Base-by-base conservation (phyloP, 2,797 vertebrate genomes). In the Lindbergichthys nudifrons region DNA sequence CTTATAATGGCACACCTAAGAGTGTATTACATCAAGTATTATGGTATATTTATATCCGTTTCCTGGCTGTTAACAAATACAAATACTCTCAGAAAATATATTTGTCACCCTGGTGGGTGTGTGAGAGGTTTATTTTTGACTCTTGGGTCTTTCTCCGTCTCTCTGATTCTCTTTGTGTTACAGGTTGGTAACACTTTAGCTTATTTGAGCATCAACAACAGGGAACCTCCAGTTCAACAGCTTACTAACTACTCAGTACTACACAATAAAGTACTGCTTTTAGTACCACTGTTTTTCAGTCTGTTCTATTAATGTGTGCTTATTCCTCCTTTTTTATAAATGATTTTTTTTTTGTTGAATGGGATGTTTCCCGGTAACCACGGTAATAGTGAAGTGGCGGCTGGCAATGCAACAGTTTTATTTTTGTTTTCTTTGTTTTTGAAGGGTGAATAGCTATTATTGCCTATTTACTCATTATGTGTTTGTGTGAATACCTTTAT, bases 401-500 rank as follows among this genome's bases (percentile, higher is more conserved):
- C 11, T 64, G 82, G 82, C 75, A 88, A 90, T 89, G 80, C 83
- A 89, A 87, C 80, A 61, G 64, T 75, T 78, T 79, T 39, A 53
- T 70, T 68, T 70, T 46, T 68, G 42, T 36, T 71, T 79, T 57
- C 62, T 43, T 77, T 68, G 54, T 86, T 85, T 90, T 74, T 84
- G 70, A 88, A 88, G 81, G 91, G 85, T 90, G 87, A 89, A 83
- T 80, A 91, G 73, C 69, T 88, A 61, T 91, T 91, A 83, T 92
- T 89, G 85, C 80, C 89, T 92, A 92, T 95, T 94, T 95, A 94
- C 91, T 93, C 90, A 82, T 76, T 90, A 89, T 90, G 90, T 94
- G 92, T 94, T 94, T 93, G 93, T 93, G 92, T 93, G 92, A 93
- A 93, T 92, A 94, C 91, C 89, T 92, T 94, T 93, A 90, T 93